A percentile compares a stretch with the other conserved stretches of the same genome.
phyloP scores from a whole-genome alignment of 2,888 invertebrate species.

The Habrosyne pyritoides region DNA sequence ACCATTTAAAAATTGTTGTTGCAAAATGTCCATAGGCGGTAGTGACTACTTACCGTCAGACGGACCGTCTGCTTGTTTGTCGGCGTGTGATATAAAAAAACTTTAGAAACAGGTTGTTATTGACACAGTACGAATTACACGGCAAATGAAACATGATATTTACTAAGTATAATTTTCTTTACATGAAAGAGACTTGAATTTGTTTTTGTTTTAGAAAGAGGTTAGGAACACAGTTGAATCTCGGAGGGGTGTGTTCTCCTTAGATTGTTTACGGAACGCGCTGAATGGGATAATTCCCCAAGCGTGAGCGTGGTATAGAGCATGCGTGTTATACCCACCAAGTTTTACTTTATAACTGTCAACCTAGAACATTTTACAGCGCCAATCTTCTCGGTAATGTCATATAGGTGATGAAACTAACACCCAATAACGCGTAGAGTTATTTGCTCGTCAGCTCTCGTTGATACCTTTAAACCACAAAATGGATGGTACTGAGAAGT shows the following conservation, averaged over 20 bases:
- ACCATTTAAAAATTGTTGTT: too few species aligned
- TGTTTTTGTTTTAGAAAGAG: not conserved
- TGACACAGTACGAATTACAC: too few species aligned
- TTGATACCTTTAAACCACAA: conserved; percentile 75
- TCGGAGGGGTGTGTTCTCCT: conserved; percentile 11
- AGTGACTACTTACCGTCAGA: too few species aligned
- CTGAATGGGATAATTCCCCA: conserved; percentile 3
- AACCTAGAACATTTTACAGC: not conserved
- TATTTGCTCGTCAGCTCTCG: conserved; percentile 52
- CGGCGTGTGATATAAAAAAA: too few species aligned
- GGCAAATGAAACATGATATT: too few species aligned
- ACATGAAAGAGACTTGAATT: too few species aligned
- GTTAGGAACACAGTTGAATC: conserved; percentile 5
- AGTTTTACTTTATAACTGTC: not conserved
- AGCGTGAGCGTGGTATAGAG: conserved; percentile 1
- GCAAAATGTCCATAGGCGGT: too few species aligned
- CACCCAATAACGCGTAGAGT: conserved; percentile 33
- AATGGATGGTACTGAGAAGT: conserved; percentile 75
- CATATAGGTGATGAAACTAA: conserved; percentile 18
- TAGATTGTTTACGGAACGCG: conserved; percentile 9
- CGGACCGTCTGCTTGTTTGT: too few species aligned
- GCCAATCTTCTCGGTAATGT: conserved; percentile 1
- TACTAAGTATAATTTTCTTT: too few species aligned
- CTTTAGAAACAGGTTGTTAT: too few species aligned
- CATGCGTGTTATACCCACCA: not conserved